Base-by-base conservation (phyloP, 2,113 vertebrate genomes). In the Gnathonemus longibarbis region DNA sequence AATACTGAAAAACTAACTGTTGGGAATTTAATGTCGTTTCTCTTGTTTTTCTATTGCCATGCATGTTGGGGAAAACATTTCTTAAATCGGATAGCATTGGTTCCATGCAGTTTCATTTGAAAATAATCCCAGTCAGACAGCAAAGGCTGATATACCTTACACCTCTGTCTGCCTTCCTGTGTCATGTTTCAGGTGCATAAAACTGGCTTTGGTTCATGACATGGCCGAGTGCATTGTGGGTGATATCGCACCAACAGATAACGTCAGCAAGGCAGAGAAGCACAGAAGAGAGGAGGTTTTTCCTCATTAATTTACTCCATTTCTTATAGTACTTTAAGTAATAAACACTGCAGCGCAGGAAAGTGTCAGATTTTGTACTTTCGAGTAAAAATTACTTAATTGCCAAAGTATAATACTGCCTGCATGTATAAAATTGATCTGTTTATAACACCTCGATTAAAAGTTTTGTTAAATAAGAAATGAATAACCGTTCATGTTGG, bases 221-320 rank as follows among this genome's bases (percentile, higher is more conserved):
- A 97, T 99, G 97, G 98, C 99, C 91, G 99, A 99, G 91, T 98
- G 97, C 94, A 99, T 99, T 91, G 99, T 99, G 92, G 99, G 99
- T 94, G 99, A 99, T 92, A 99, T 99, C 89, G 96, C 99, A 83
- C 99, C 99, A n/a, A 94, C 96, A 87, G 99, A 99, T 94, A 99
- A 99, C 86, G 27, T 99, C 91, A 97, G 97, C 90, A 99, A 99
- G 95, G 96, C 96, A 90, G 99, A 99, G 93, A 99, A 99, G 90
- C 98, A 98, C 94, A 95, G 95, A 84, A 93, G 96, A 93, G 99
- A 99, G 94, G 94, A 99, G 97, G 98, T 95, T 74, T 91, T 84
- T 91, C 31, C 19, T 89, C 7, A 31, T 50, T 27, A 80, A 13
- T 48, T 27, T 89, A 19, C 15, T 39, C 39, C 42, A 9, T 52